These are phyloP conservation scores for Ptilorrhoa leucosticta DNA, from an alignment of 2,113 vertebrate genomes.

Conservation along the genomic window DNA sequence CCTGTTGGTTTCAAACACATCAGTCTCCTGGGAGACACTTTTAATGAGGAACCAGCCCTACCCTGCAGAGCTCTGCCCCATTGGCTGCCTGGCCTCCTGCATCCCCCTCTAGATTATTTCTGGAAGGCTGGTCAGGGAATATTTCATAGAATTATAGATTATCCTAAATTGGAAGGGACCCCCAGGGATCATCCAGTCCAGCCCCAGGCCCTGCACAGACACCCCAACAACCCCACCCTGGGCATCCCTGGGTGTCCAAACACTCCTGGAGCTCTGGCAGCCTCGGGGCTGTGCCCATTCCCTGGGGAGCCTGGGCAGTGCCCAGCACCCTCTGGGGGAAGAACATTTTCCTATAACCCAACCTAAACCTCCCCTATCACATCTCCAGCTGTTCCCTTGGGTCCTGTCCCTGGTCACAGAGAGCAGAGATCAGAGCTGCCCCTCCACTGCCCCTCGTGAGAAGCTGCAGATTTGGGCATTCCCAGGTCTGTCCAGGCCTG, in stretches of 20 bases:
- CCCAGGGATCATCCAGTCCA: neutral
- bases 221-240: neutral
- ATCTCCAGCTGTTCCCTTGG: neutral
- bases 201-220: neutral
- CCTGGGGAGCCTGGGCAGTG: neutral
- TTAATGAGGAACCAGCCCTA: neutral
- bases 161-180: neutral
- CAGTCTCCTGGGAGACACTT: neutral
- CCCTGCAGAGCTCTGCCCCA: neutral
- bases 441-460: neutral
- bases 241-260: neutral
- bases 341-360: neutral
- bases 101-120: neutral
- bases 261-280: neutral
- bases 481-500: neutral
- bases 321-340: neutral
- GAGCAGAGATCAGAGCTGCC: neutral
- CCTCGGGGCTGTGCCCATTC: accelerated
- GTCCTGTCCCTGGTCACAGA: too few species aligned
- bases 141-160: neutral
- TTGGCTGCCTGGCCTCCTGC: neutral
- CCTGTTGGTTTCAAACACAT: accelerated
- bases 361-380: neutral
- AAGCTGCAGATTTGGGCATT: neutral
- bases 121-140: neutral